Evolutionary conservation across 1,140 invertebrate species (phyloP).

Genomic region (Drosophila grimshawi): DNA sequence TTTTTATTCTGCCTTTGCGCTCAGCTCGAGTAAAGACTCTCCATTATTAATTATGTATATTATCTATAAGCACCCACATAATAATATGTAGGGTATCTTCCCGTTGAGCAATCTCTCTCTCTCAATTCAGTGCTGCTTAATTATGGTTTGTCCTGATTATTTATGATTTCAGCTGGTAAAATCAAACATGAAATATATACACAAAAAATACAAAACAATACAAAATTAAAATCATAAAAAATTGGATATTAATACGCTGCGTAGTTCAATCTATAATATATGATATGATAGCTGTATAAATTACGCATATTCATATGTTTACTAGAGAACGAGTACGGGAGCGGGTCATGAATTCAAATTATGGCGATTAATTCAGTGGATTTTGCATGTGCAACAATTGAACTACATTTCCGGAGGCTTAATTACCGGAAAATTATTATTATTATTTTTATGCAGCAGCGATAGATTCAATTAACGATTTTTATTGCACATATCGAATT

Average conservation of each 20-base stretch:
- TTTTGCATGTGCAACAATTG: constrained; percentile 16
- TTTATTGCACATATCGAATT: neutral
- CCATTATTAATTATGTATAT: no score
- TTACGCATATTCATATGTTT: constrained; percentile 37
- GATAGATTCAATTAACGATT: neutral
- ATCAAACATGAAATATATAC: constrained; percentile 5
- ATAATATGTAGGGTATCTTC: no score
- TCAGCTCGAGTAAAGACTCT: no score
- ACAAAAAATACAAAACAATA: neutral
- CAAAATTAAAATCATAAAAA: neutral
- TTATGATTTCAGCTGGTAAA: neutral
- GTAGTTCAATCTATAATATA: constrained; percentile 7
- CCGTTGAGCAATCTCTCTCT: neutral
- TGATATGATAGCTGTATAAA: constrained; percentile 27
- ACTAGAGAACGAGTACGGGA: neutral
- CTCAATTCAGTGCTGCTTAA: neutral
- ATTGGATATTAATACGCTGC: neutral
- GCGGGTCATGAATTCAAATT: constrained; percentile 35
- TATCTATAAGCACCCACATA: no score
- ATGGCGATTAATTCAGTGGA: constrained; percentile 22
- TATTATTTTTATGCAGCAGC: constrained; percentile 1
- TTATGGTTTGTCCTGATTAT: constrained; percentile 1
- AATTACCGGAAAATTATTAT: constrained; percentile 26
- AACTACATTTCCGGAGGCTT: constrained; percentile 13
- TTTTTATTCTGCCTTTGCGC: no score